A percentile compares a stretch with the other conserved stretches of the same genome.
These are phyloP conservation scores for Tachina lurida DNA, from an alignment of 2,888 invertebrate genomes.

Conservation along the genomic window DNA sequence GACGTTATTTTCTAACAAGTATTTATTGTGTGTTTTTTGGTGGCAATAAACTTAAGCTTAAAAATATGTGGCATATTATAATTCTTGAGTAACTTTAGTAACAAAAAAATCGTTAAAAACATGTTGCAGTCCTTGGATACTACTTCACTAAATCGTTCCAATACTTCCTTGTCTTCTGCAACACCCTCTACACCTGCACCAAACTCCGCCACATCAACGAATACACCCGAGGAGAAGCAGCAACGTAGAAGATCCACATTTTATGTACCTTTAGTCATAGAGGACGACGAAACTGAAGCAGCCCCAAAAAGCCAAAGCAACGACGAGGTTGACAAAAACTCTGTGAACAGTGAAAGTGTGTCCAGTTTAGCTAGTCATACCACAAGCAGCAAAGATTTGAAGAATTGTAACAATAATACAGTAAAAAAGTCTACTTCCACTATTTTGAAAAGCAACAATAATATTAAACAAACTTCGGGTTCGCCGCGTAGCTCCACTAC, in stretches of 20 bases:
- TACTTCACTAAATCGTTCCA: slow-evolving; percentile 64
- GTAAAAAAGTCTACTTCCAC: slow-evolving; percentile 75
- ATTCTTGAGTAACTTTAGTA: slow-evolving; percentile 1
- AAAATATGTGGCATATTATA: slow-evolving; percentile 48
- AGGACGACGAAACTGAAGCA: slow-evolving; percentile 76
- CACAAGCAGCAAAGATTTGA: slow-evolving; percentile 69
- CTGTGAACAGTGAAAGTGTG: slow-evolving; percentile 35
- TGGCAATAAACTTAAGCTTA: not conserved
- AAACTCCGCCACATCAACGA: slow-evolving; percentile 64
- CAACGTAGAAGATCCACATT: slow-evolving; percentile 88
- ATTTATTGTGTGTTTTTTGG: not conserved
- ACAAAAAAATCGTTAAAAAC: slow-evolving; percentile 67
- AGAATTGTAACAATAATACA: slow-evolving; percentile 73
- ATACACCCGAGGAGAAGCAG: slow-evolving; percentile 83
- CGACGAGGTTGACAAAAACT: slow-evolving; percentile 60
- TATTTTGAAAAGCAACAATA: slow-evolving; percentile 71
- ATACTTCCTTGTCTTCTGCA: slow-evolving; percentile 62
- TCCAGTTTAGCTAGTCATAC: slow-evolving; percentile 73
- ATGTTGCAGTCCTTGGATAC: slow-evolving; percentile 78
- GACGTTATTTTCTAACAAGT: not conserved
- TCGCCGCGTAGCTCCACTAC: slow-evolving; percentile 63
- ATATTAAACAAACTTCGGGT: slow-evolving; percentile 12
- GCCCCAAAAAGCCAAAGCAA: not conserved
- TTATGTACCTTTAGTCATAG: slow-evolving; percentile 87
- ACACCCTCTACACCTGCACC: slow-evolving; percentile 71